phyloP scores from a whole-genome alignment of 2,113 vertebrate genomes.

The Anarhynchus alexandrinus region DNA sequence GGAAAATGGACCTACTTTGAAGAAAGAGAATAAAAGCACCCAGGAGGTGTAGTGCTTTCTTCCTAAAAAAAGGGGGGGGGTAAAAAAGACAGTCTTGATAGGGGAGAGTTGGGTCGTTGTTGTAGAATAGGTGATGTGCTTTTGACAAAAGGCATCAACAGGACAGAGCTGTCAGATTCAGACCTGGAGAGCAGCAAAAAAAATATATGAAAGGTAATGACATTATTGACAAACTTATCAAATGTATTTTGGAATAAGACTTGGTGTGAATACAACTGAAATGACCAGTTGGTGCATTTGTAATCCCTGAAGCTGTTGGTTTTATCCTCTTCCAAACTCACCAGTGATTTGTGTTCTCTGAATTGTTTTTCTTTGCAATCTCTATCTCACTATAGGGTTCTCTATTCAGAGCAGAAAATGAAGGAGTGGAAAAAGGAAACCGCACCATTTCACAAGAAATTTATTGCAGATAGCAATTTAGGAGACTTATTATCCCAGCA shows the following conservation, averaged over 20 bases:
- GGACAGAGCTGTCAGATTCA: not conserved
- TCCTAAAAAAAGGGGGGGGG: too few species aligned
- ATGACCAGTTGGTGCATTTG: slow-evolving; percentile 41
- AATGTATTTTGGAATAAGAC: not conserved
- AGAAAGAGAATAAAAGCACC: not conserved
- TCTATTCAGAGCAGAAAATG: slow-evolving; percentile 56
- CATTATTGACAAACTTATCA: not conserved
- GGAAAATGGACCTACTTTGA: not conserved
- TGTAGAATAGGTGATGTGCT: not conserved
- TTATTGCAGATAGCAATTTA: slow-evolving; percentile 67
- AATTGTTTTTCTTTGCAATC: slow-evolving; percentile 58
- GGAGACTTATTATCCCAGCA: slow-evolving; percentile 65
- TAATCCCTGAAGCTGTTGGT: slow-evolving; percentile 23
- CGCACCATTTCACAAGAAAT: slow-evolving; percentile 65
- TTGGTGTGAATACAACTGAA: not conserved
- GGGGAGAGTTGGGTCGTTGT: not conserved
- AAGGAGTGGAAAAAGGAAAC: slow-evolving; percentile 50
- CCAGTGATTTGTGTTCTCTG: slow-evolving; percentile 46
- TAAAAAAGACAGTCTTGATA: not conserved
- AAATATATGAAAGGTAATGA: not conserved
- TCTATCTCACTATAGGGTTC: slow-evolving; percentile 59
- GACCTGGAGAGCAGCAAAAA: not conserved
- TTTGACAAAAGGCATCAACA: not conserved
- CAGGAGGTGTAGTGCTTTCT: not conserved
- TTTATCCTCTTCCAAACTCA: slow-evolving; percentile 43